Evolutionary conservation across 2,888 invertebrate species (phyloP).

Genomic region (Hyposoter didymator): DNA sequence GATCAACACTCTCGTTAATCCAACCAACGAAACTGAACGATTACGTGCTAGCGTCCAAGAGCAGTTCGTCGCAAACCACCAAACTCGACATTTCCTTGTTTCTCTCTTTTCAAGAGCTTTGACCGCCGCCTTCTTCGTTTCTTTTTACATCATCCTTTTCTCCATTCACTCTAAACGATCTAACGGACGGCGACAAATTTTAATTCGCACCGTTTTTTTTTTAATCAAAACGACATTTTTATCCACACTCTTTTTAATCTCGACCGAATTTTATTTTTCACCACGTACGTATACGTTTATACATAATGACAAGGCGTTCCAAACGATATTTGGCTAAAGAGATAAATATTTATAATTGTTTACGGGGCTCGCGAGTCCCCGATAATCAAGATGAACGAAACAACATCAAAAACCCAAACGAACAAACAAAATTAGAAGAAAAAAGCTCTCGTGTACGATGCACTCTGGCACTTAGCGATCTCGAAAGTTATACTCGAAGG

Average conservation of each 20-base stretch:
- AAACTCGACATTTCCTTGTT: neutral
- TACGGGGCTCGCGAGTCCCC: neutral
- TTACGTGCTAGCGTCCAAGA: neutral
- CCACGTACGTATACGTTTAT: slow-evolving; percentile 9
- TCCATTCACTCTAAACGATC: neutral
- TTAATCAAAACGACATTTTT: neutral
- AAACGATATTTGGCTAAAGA: neutral
- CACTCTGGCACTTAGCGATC: slow-evolving; percentile 1
- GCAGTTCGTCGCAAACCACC: neutral
- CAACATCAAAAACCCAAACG: neutral
- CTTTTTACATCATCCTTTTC: neutral
- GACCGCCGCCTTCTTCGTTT: neutral
- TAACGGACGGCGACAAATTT: neutral
- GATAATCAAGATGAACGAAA: neutral
- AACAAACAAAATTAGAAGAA: neutral
- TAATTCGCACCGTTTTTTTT: neutral
- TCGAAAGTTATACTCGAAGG: slow-evolving; percentile 12
- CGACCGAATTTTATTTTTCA: slow-evolving; percentile 23
- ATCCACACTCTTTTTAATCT: neutral
- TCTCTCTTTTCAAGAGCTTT: neutral
- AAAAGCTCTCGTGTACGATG: neutral
- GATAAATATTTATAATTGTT: neutral
- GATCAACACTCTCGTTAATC: slow-evolving; percentile 54
- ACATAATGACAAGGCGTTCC: slow-evolving; percentile 6
- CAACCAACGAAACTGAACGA: neutral